phyloP scores from a whole-genome alignment of 2,113 vertebrate species.

The Mastomys natalensis region DNA sequence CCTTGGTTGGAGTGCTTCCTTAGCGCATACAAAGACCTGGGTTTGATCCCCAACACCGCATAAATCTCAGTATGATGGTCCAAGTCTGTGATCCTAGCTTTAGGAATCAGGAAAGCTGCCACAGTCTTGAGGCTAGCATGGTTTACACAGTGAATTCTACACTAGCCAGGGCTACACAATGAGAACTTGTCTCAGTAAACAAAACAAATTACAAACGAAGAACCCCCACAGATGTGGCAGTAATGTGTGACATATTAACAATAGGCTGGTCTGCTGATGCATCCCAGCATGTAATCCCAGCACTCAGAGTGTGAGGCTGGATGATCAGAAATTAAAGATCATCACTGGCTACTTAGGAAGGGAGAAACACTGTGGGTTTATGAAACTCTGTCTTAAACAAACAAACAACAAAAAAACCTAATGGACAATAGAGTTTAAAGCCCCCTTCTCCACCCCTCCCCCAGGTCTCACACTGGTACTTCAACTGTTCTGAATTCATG shows the following conservation, averaged over 20 bases:
- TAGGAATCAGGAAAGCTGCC: background rate
- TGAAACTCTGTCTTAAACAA: background rate
- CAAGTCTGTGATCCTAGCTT: background rate
- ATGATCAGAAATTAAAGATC: background rate
- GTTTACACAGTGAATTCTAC: background rate
- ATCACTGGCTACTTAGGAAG: background rate
- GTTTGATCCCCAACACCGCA: background rate
- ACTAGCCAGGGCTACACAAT: background rate
- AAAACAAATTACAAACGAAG: background rate
- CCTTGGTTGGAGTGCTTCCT: background rate
- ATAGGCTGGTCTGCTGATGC: background rate
- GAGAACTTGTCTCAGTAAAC: background rate
- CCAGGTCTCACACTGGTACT: background rate
- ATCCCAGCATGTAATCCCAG: background rate
- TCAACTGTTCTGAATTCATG: constrained; percentile 17
- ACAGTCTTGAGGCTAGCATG: background rate
- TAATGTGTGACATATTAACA: background rate
- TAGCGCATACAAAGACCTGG: background rate
- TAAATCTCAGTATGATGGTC: background rate
- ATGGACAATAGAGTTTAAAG: background rate
- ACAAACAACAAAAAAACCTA: background rate
- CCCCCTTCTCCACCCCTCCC: background rate
- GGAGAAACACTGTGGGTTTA: background rate
- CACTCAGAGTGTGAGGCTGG: too few relatives aligned
- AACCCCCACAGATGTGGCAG: background rate